Evolutionary conservation across 1,140 invertebrate species (phyloP), one percentile per base, ranked within the genome.

Genomic region (Galleria mellonella): DNA sequence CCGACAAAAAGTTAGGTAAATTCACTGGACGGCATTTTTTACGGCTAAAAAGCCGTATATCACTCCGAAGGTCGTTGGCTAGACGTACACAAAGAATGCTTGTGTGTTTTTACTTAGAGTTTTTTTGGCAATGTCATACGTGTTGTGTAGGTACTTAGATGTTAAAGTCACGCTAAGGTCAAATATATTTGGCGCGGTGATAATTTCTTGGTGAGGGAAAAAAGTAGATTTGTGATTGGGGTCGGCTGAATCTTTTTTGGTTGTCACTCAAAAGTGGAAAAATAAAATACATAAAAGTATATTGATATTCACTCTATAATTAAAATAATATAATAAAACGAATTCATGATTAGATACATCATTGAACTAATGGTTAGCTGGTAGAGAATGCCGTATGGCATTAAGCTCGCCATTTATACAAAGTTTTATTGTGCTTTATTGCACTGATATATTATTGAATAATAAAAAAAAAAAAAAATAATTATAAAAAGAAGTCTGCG

Each of bases 1-100:
- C 54, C 55, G 47, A 55, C 76, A 81, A 83, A 79, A 81, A 83
- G 64, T 77, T 74, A 79, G 76, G 67, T 71, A 83, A 83, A 78
- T 71, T 83, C 76, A 83, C 76, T 67, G 71, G 74, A 76, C 74
- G 65, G 23, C 31, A 51, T 63, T 77, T 81, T 83, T 83, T 74
- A 67, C 59, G 46, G 36, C 59, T 62, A 75, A 78, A 74, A 72
- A 77, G 70, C 62, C 63, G 78, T 76, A 54, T 71, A 81, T 83
- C 78, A 81, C 58, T 33, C 29, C 53, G 62, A 78, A 83, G 76
- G 78, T 74, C 69, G 51, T 43, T 57, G 60, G 57, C 73, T 83
- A 79, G 76, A 81, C 78, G 62, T 62, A 59, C 59, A 83, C 74
- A 83, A 83, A 75, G 78, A 77, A 73, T 72, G 66, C 58, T 71